Evolutionary conservation across 2,888 invertebrate species (phyloP).

Genomic region (Coelopa pilipes): DNA sequence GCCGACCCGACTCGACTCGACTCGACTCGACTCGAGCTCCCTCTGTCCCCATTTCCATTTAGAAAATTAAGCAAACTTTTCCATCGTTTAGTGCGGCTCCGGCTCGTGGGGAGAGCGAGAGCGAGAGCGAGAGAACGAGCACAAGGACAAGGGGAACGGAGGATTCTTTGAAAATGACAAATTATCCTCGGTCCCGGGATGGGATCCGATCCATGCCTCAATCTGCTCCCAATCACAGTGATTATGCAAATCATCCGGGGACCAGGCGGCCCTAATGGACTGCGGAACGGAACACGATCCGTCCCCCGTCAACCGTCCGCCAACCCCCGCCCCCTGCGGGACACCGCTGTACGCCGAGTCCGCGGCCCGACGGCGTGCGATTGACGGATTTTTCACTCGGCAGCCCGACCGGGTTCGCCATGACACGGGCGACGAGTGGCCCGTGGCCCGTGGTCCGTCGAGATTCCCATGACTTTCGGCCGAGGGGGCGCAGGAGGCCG

Average conservation of each 20-base stretch:
- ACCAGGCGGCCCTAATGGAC: constrained; percentile 14
- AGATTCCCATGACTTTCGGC: too few relatives aligned
- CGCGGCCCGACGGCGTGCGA: too few relatives aligned
- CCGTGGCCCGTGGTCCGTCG: too few relatives aligned
- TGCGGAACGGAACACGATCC: neutral
- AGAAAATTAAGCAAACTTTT: constrained; percentile 31
- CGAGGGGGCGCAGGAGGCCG: too few relatives aligned
- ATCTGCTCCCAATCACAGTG: constrained; percentile 18
- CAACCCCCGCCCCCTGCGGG: too few relatives aligned
- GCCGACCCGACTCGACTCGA: constrained; percentile 10
- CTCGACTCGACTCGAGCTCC: neutral
- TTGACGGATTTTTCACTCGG: too few relatives aligned
- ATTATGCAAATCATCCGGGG: constrained; percentile 23
- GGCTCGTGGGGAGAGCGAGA: neutral
- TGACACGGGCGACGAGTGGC: too few relatives aligned
- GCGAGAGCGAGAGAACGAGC: neutral
- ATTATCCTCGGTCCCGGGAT: neutral
- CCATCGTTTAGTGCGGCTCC: constrained; percentile 13
- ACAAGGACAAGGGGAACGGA: neutral
- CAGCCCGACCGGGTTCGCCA: too few relatives aligned
- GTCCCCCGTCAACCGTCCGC: too few relatives aligned
- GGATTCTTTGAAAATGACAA: constrained; percentile 14
- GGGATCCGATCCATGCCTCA: constrained; percentile 5
- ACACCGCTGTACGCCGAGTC: too few relatives aligned
- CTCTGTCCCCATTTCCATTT: constrained; percentile 23